Evolutionary conservation across 2,797 vertebrate genomes (phyloP), one percentile per base, ranked within the genome.

Genomic region (Serranus cabrilla): DNA sequence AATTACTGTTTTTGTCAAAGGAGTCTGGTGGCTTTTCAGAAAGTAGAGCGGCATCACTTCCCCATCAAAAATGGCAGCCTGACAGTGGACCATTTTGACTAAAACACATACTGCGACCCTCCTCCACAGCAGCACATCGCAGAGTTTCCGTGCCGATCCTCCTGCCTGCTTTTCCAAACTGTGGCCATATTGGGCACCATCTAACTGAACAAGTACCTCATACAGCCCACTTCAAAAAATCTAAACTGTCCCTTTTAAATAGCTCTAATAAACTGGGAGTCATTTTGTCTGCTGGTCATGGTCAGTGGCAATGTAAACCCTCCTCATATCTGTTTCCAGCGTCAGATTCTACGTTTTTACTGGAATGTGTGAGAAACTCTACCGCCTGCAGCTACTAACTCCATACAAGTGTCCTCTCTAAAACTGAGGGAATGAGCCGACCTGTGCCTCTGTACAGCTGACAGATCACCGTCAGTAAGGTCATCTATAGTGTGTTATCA

Each of bases 351-450:
- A 65, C 1, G 0, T 71, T 75, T 71, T 49, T 51, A 50, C 67
- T 86, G 84, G 82, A 91, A 91, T 87, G 82, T 86, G 77, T 83
- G 66, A 87, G 75, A 81, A 84, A 78, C 40, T 70, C 40, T 60
- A 49, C 52, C 16, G 50, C 80, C 74, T 71, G 14, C 57, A 76
- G 76, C 81, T 69, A 54, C 70, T 63, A 60, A 63, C 47, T 71
- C 55, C 34, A 58, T 14, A 51, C 34, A 68, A 66, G 59, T 52
- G 62, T 64, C 61, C 76, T 79, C 50, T 73, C 64, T 81, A 70
- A 77, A 72, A 76, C 57, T 49, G 71, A 74, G 50, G 57, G 68
- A 77, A 70, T 47, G 14, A 62, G 45, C 31, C 43, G 21, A 61
- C 39, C n/a, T 46, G 16, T 50, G 45, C 10, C 16, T 77, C 63